These are phyloP conservation scores for Calypte anna DNA, from an alignment of 2,113 vertebrate species.

Conservation along the genomic window DNA sequence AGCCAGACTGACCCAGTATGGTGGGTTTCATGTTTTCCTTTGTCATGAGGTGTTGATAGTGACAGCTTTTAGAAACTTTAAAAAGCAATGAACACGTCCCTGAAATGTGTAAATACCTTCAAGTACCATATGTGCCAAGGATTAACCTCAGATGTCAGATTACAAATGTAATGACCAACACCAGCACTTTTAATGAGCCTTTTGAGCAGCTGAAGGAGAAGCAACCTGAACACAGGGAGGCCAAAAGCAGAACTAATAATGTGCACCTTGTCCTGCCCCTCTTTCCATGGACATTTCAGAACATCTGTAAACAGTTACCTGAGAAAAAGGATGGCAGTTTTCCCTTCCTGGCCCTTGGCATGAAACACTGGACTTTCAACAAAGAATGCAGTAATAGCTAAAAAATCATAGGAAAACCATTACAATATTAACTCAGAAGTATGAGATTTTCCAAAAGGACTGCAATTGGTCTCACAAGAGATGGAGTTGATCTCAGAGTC, in stretches of 20 bases:
- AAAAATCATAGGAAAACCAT: neutral
- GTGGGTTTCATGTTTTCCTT: neutral
- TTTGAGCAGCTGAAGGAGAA: neutral
- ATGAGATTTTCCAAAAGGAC: neutral
- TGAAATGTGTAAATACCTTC: neutral
- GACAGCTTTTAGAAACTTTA: neutral
- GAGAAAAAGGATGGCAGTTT: neutral
- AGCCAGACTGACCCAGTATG: neutral
- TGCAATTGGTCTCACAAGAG: neutral
- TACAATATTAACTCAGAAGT: neutral
- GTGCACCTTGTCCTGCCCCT: accelerated
- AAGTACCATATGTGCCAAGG: neutral
- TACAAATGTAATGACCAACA: neutral
- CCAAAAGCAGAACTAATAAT: neutral
- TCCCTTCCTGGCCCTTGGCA: neutral
- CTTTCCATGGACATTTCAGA: neutral
- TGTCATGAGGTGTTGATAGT: neutral
- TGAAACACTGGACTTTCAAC: neutral
- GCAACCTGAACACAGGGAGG: neutral
- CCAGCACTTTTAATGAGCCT: neutral
- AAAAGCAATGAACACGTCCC: neutral
- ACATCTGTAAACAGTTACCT: neutral
- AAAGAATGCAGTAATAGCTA: neutral
- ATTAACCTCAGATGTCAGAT: neutral
- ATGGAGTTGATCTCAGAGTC: accelerated